Conservation (phyloP, 2,797 vertebrate species). For the Ceryle rudis region DNA sequence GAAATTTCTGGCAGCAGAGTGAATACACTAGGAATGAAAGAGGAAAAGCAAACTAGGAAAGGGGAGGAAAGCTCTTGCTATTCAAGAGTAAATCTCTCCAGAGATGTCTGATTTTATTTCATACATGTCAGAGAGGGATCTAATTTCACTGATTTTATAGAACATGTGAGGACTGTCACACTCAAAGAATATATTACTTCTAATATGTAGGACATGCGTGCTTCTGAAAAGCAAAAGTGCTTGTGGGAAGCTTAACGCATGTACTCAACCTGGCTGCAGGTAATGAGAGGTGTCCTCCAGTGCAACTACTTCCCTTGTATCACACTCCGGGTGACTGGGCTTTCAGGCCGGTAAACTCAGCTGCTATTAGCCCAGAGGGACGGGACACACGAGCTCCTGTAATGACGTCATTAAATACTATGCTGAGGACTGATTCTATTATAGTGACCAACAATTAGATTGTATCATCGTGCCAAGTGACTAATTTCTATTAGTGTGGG, state of each 20-base stretch:
- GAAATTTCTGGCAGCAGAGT: slow-evolving; percentile 40
- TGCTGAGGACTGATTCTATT: neutral
- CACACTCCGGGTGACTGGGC: neutral
- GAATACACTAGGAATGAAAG: neutral
- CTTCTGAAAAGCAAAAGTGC: neutral
- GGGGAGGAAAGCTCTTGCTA: neutral
- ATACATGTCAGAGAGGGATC: neutral
- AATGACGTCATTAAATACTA: neutral
- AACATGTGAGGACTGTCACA: neutral
- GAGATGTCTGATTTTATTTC: neutral
- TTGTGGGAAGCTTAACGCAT: neutral
- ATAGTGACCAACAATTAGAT: neutral
- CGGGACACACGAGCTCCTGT: neutral
- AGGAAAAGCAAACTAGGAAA: neutral
- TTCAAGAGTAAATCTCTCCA: neutral
- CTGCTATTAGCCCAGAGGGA: neutral
- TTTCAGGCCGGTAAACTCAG: neutral
- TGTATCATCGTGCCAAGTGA: neutral
- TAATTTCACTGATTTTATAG: neutral
- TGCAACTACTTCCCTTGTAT: accelerated
- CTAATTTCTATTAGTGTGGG: slow-evolving; percentile 42
- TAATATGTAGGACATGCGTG: neutral
- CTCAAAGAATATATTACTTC: neutral
- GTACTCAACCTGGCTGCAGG: neutral
- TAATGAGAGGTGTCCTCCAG: neutral